A percentile compares a stretch with the other conserved stretches of the same genome.
phyloP scores from a whole-genome alignment of 1,140 invertebrate genomes.

The Acromyrmex charruanus region DNA sequence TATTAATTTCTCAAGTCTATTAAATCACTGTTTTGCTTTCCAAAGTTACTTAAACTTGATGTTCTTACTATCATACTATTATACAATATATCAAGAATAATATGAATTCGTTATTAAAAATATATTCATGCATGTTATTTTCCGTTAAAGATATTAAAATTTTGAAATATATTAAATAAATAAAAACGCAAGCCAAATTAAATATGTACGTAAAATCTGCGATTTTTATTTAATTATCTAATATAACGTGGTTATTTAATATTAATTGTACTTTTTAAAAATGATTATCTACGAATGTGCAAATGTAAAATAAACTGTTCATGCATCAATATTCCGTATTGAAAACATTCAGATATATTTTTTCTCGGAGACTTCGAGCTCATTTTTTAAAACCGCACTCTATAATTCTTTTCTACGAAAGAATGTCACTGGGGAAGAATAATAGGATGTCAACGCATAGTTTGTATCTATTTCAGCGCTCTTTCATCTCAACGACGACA shows the following conservation, averaged over 20 bases:
- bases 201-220: background rate
- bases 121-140: background rate
- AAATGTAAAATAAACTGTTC: background rate
- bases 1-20: background rate
- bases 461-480: conserved; percentile 60
- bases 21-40: background rate
- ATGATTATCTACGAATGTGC: background rate
- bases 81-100: background rate
- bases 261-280: background rate
- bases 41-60: background rate
- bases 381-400: background rate
- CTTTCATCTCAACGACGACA: conserved; percentile 54
- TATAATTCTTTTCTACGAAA: background rate
- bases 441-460: conserved; percentile 6
- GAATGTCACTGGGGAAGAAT: background rate
- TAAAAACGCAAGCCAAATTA: background rate
- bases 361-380: background rate
- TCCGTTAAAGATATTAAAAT: background rate
- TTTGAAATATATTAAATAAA: background rate
- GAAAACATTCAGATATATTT: conserved; percentile 2
- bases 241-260: background rate
- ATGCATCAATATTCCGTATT: background rate
- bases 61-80: background rate
- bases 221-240: background rate
- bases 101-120: background rate